phyloP scores from a whole-genome alignment of 2,888 invertebrate genomes.

The Hydroisotoma schaefferi region DNA sequence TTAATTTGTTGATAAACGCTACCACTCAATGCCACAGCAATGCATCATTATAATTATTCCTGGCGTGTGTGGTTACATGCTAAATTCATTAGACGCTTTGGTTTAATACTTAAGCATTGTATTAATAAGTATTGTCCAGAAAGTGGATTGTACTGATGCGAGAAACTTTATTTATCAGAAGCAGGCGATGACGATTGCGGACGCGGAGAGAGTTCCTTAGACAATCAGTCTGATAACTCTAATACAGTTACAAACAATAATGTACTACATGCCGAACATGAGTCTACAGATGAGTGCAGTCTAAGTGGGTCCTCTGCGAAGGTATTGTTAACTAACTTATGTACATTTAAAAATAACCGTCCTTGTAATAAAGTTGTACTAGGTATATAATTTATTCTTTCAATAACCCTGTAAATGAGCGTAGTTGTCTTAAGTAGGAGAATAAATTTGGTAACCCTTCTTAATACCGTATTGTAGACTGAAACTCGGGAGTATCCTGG shows the following conservation, averaged over 20 bases:
- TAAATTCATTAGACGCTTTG: no score
- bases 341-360: no score
- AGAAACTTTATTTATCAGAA: slow-evolving; percentile 27
- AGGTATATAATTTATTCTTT: background rate
- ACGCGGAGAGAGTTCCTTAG: slow-evolving; percentile 20
- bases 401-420: background rate
- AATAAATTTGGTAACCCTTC: background rate
- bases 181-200: slow-evolving; percentile 21
- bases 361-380: background rate
- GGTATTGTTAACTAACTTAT: slow-evolving; percentile 22
- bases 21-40: no score
- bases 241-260: background rate
- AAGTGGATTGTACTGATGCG: no score
- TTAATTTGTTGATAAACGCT: no score
- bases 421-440: background rate
- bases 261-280: slow-evolving; percentile 28
- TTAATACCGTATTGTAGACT: slow-evolving; percentile 21
- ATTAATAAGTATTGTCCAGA: no score
- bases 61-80: no score
- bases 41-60: no score
- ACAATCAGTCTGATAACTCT: slow-evolving; percentile 20
- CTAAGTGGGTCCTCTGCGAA: slow-evolving; percentile 45
- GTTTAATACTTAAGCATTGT: no score
- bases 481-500: slow-evolving; percentile 37
- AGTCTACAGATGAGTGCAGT: slow-evolving; percentile 43